Percentiles rank a stretch among this genome's conserved stretches.
Conservation (phyloP, 2,888 invertebrate genomes). For the Agriopis marginaria region DNA sequence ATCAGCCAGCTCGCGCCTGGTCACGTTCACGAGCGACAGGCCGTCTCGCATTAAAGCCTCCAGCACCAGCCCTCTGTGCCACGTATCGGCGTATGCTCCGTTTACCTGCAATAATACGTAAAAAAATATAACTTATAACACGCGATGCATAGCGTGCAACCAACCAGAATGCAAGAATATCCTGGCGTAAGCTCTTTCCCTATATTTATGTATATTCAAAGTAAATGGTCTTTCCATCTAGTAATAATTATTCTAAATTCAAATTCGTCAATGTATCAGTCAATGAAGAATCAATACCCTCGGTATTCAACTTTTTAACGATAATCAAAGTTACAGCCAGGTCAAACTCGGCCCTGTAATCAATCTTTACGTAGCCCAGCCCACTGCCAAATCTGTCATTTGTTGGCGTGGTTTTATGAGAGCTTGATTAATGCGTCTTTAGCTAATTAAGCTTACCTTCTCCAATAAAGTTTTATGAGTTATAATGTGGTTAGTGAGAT, state of each 20-base stretch:
- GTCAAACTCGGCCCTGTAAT: slow-evolving; percentile 34
- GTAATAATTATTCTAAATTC: not conserved
- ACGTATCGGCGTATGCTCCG: slow-evolving; percentile 88
- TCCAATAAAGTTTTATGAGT: slow-evolving; percentile 74
- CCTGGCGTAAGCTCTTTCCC: not conserved
- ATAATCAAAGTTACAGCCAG: slow-evolving; percentile 27
- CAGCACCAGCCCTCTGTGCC: slow-evolving; percentile 82
- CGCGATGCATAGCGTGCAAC: too few species aligned
- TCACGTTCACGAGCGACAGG: slow-evolving; percentile 81
- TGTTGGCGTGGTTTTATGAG: slow-evolving; percentile 39
- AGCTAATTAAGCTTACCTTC: slow-evolving; percentile 65
- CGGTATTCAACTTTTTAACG: slow-evolving; percentile 13
- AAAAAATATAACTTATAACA: not conserved
- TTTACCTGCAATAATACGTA: slow-evolving; percentile 75
- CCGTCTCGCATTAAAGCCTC: slow-evolving; percentile 82
- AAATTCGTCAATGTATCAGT: slow-evolving; percentile 2
- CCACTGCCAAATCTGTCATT: slow-evolving; percentile 46
- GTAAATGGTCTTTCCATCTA: not conserved
- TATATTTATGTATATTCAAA: not conserved
- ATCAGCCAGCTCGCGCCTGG: slow-evolving; percentile 84
- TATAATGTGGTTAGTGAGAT: slow-evolving; percentile 74
- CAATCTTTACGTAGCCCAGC: slow-evolving; percentile 43
- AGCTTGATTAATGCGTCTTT: slow-evolving; percentile 40
- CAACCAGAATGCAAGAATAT: not conserved
- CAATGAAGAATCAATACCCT: slow-evolving; percentile 15